Evolutionary conservation across 2,113 vertebrate genomes (phyloP).

Genomic region (Paedocypris sp.): DNA sequence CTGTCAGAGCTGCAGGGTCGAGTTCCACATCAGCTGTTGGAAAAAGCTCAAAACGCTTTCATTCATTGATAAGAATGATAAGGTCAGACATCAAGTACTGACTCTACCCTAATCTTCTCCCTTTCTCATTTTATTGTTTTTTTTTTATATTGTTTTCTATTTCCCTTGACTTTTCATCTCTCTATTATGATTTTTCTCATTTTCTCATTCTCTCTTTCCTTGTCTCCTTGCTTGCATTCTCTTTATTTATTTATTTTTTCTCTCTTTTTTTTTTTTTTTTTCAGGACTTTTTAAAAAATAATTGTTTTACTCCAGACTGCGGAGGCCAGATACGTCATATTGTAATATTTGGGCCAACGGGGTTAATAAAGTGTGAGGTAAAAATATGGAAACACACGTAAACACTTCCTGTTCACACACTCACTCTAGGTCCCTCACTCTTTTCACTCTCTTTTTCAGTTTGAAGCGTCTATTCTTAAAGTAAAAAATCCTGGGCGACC

Average conservation of each 20-base stretch:
- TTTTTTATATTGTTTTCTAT: too few relatives aligned
- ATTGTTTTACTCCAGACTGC: slow-evolving; percentile 89
- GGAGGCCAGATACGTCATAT: slow-evolving; percentile 74
- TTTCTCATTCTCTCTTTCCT: too few relatives aligned
- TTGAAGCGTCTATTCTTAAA: slow-evolving; percentile 72
- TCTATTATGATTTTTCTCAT: too few relatives aligned
- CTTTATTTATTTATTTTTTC: too few relatives aligned
- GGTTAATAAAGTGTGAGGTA: slow-evolving; percentile 81
- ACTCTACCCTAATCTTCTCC: not conserved
- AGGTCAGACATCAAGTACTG: too few relatives aligned
- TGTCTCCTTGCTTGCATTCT: too few relatives aligned
- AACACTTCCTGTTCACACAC: not conserved
- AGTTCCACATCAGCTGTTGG: slow-evolving; percentile 89
- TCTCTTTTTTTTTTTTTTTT: not conserved
- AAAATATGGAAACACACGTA: slow-evolving; percentile 28
- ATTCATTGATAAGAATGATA: slow-evolving; percentile 81
- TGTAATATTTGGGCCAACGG: slow-evolving; percentile 70
- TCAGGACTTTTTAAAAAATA: slow-evolving; percentile 79
- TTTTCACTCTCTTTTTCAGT: slow-evolving; percentile 59
- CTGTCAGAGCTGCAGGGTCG: slow-evolving; percentile 75
- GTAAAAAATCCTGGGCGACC: slow-evolving; percentile 50
- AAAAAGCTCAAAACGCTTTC: slow-evolving; percentile 71
- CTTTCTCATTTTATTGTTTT: not conserved
- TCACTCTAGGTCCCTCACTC: fast-evolving
- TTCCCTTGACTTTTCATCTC: too few relatives aligned